Evolutionary conservation across 2,888 invertebrate genomes (phyloP), one percentile per base, ranked within the genome.

Genomic region (Patella ulyssiponensis): DNA sequence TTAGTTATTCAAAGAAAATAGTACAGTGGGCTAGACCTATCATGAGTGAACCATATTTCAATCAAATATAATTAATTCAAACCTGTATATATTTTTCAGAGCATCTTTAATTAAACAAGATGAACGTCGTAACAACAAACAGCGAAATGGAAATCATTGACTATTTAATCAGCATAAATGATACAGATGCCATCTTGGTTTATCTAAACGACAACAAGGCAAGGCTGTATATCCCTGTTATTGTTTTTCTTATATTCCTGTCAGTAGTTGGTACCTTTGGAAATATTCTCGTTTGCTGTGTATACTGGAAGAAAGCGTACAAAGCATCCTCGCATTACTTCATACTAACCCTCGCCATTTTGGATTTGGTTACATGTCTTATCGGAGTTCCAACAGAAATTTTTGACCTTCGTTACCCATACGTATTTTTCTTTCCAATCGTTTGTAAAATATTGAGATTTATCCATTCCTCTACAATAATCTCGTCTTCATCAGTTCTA

Each of bases 371-470:
- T 75, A 88, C 86, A n/a, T 89, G 89, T 75, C 70, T 88, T 15
- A 83, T 89, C 27, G 89, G 89, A 17, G 86, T 89, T 84, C 89
- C 89, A 51, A 88, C 89, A 23, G 89, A 89, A 79, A 86, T 89
- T 23, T 86, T 87, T 44, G 89, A 89, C 79, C 84, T 89, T 17
- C 78, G 88, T 54, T 86, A 84, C 79, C 89, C 89, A 17, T 88
- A 87, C 80, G 86, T 87, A 83, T 89, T 89, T 79, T 83, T 87
- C 78, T 85, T 86, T 9, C 85, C 88, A 0, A 82, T 84, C 5
- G 89, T 88, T 5, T 89, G 89, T 77, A 88, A 88, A 79, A 79
- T 89, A n/a, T 78, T 89, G 20, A 80, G 89, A 15, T 89, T 88
- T 76, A 82, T 85, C 3, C 87, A 88, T 77, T 87, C 87, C 7